Percentiles rank a stretch among this genome's conserved stretches.
Conservation (phyloP, 2,113 vertebrate genomes). For the Nesoenas mayeri region DNA sequence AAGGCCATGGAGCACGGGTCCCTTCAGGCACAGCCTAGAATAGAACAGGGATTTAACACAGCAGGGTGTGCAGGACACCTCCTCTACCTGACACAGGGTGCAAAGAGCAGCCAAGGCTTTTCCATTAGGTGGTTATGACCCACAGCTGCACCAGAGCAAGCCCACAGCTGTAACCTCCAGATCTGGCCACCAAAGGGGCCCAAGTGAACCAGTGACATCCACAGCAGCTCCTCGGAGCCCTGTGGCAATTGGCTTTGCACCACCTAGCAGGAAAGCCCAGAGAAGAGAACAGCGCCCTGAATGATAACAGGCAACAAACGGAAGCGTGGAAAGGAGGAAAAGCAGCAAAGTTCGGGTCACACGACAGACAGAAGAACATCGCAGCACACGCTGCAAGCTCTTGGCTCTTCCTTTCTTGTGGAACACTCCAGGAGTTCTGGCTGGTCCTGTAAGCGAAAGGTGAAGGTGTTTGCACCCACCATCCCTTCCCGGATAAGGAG, state of each 20-base stretch:
- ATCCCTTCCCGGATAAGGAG: neutral
- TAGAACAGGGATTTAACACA: neutral
- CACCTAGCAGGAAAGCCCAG: neutral
- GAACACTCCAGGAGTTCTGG: neutral
- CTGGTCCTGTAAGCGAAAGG: neutral
- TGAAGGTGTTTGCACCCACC: neutral
- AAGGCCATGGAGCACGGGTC: neutral
- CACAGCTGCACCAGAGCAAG: fast-evolving
- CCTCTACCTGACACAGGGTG: neutral
- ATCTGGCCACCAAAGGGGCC: neutral
- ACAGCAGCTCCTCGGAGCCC: neutral
- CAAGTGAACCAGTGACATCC: neutral
- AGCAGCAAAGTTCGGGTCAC: neutral
- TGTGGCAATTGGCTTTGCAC: neutral
- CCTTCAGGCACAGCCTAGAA: neutral
- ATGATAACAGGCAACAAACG: neutral
- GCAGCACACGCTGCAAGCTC: neutral
- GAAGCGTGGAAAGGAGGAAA: neutral
- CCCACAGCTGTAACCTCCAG: neutral
- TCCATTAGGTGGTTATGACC: neutral
- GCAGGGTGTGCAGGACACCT: neutral
- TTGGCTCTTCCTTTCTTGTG: neutral
- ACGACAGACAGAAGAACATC: neutral
- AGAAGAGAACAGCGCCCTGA: neutral
- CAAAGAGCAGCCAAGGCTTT: neutral